Evolutionary conservation across 2,113 vertebrate species (phyloP).

Genomic region (Motacilla alba): DNA sequence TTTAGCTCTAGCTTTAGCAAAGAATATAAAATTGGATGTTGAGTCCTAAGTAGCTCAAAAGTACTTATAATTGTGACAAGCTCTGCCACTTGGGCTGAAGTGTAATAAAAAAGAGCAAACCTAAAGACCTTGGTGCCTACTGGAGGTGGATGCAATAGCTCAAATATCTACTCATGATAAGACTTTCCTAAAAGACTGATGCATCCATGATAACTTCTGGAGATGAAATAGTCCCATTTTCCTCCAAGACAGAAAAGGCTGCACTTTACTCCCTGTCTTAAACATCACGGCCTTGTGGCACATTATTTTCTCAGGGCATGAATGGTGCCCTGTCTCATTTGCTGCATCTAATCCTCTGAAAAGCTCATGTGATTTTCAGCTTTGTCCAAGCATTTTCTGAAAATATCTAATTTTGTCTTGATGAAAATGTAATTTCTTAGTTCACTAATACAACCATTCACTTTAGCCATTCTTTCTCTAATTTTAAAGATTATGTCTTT

Average conservation of each 20-base stretch:
- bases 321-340: neutral
- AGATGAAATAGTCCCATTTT: neutral
- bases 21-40: neutral
- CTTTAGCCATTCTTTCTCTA: conserved; percentile 44
- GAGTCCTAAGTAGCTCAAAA: conserved; percentile 27
- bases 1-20: neutral
- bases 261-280: neutral
- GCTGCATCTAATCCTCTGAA: conserved; percentile 34
- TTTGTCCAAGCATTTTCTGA: conserved; percentile 52
- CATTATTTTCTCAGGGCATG: neutral
- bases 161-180: neutral
- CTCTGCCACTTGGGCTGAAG: neutral
- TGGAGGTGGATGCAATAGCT: neutral
- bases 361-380: conserved; percentile 37
- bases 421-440: conserved; percentile 64
- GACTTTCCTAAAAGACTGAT: neutral
- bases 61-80: conserved; percentile 19
- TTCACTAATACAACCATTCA: conserved; percentile 42
- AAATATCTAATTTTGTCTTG: conserved; percentile 53
- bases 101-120: neutral
- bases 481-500: conserved; percentile 60
- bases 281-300: neutral
- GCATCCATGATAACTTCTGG: neutral
- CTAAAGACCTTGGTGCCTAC: neutral
- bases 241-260: neutral